These are phyloP conservation scores for Tetragonisca angustula DNA, from an alignment of 2,888 invertebrate species.

Conservation along the genomic window DNA sequence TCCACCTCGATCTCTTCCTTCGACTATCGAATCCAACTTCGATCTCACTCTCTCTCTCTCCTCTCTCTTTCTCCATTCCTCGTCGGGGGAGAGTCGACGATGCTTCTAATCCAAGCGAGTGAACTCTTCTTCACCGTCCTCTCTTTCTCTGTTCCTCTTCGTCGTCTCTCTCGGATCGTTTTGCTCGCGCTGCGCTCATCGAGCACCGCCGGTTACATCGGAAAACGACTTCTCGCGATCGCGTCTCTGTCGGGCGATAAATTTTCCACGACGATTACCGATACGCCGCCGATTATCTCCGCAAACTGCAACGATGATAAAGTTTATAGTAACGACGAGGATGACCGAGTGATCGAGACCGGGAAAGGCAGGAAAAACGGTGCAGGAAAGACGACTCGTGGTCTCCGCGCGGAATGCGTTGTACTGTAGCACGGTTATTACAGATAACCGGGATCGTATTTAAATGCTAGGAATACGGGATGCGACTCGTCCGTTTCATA, in stretches of 20 bases:
- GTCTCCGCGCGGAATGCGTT: background rate
- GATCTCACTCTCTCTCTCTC: background rate
- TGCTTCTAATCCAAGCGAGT: conserved; percentile 43
- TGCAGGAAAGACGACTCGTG: conserved; percentile 18
- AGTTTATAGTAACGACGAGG: conserved; percentile 59
- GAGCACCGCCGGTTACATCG: conserved; percentile 41
- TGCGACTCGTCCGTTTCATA: background rate
- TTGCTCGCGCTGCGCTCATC: background rate
- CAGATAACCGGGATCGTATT: conserved; percentile 34
- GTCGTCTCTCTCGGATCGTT: background rate
- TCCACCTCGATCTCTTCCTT: background rate
- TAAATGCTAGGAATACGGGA: conserved; percentile 16
- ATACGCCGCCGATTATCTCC: conserved; percentile 62
- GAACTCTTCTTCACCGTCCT: conserved; percentile 15
- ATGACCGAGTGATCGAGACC: conserved; percentile 47
- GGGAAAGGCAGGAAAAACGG: conserved; percentile 20
- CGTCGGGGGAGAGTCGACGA: background rate
- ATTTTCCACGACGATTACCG: conserved; percentile 69
- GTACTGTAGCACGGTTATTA: conserved; percentile 10
- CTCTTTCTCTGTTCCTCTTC: background rate
- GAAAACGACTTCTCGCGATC: conserved; percentile 67
- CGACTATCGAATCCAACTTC: background rate
- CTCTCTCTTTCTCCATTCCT: background rate
- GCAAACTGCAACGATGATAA: conserved; percentile 58
- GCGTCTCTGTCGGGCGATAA: conserved; percentile 52